These are phyloP conservation scores for Steatornis caripensis DNA, from an alignment of 2,113 vertebrate genomes.

Conservation along the genomic window DNA sequence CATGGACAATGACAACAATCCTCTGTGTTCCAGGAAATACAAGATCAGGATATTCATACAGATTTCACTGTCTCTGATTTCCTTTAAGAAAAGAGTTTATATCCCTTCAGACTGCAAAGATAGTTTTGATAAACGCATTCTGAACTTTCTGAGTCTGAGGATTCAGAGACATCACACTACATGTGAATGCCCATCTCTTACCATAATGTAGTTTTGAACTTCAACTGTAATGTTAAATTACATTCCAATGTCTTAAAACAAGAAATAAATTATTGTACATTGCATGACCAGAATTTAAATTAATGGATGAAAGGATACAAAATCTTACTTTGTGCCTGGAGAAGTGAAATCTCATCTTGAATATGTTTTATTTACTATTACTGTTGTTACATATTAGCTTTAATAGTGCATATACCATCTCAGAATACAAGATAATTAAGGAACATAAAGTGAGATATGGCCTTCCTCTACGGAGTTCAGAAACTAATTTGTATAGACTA, in stretches of 20 bases:
- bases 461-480: neutral
- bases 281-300: neutral
- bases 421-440: neutral
- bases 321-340: neutral
- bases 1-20: neutral
- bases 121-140: neutral
- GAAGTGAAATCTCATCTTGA: neutral
- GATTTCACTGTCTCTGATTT: neutral
- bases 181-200: neutral
- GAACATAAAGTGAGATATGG: neutral
- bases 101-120: neutral
- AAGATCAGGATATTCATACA: neutral
- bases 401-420: neutral
- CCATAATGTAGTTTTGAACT: neutral
- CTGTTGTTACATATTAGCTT: neutral
- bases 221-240: neutral
- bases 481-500: neutral
- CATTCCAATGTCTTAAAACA: neutral
- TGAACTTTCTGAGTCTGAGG: neutral
- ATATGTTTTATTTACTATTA: neutral
- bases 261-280: neutral
- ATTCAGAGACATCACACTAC: neutral
- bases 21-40: neutral
- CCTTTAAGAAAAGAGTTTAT: neutral
- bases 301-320: neutral